phyloP scores from a whole-genome alignment of 2,888 invertebrate species.

The Lutraria lutraria region DNA sequence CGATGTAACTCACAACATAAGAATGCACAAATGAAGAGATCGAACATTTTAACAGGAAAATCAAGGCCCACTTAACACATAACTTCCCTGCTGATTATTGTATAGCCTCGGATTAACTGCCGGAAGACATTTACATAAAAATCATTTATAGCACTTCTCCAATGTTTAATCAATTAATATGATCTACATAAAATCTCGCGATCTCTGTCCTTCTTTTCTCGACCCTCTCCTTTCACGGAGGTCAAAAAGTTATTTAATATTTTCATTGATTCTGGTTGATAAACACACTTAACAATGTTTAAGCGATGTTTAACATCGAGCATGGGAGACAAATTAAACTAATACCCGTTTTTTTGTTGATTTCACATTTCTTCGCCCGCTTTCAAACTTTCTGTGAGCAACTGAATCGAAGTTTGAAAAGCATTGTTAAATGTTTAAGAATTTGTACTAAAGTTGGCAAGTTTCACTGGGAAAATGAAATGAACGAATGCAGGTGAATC shows the following conservation, averaged over 20 bases:
- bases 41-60: not conserved
- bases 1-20: not conserved
- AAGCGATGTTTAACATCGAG: not conserved
- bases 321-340: conserved; percentile 5
- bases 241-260: not conserved
- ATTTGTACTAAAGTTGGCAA: conserved; percentile 16
- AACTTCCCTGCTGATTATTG: not conserved
- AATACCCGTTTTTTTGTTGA: conserved; percentile 6
- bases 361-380: not conserved
- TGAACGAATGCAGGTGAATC: conserved; percentile 22
- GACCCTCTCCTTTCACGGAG: not conserved
- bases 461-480: conserved; percentile 4
- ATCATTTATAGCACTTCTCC: not conserved
- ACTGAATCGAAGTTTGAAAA: conserved; percentile 28
- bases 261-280: not conserved
- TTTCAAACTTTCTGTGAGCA: conserved; percentile 30
- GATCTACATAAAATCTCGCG: conserved; percentile 24
- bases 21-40: not conserved
- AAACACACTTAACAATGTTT: not conserved
- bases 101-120: not conserved
- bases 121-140: not conserved
- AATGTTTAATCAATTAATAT: conserved; percentile 19
- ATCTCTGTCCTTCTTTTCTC: conserved; percentile 29
- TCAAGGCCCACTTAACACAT: not conserved
- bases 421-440: conserved; percentile 20